Evolutionary conservation across 2,113 vertebrate genomes (phyloP).

Genomic region (Elachura formosa): DNA sequence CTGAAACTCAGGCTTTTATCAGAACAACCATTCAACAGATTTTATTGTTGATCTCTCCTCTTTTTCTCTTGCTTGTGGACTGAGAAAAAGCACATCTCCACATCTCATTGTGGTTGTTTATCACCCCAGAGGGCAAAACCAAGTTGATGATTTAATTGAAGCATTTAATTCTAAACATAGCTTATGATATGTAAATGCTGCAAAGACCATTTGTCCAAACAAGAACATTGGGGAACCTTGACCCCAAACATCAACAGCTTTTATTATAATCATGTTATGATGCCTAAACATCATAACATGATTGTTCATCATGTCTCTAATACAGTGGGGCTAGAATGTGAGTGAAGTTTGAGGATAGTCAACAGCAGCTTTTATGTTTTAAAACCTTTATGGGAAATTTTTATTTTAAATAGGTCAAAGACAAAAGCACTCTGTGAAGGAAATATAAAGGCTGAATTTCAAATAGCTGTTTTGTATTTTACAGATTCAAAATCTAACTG

Average conservation of each 20-base stretch:
- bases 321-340: not conserved
- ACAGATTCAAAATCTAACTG: not conserved
- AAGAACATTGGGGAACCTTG: not conserved
- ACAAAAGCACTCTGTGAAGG: not conserved
- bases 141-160: slow-evolving; percentile 4
- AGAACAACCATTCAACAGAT: not conserved
- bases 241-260: slow-evolving; percentile 3
- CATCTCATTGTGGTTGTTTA: not conserved
- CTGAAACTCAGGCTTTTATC: not conserved
- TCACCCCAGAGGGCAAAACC: not conserved
- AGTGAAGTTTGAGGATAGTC: not conserved
- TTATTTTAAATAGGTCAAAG: slow-evolving; percentile 9
- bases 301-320: too few relatives aligned
- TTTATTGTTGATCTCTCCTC: not conserved
- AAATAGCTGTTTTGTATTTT: not conserved
- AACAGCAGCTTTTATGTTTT: not conserved
- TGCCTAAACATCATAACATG: not conserved
- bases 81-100: not conserved
- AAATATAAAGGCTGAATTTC: not conserved
- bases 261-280: not conserved
- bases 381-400: not conserved
- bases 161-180: slow-evolving; percentile 19
- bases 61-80: not conserved
- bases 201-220: slow-evolving; percentile 11
- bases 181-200: slow-evolving; percentile 18